Percentiles rank a stretch among this genome's conserved stretches.
These are phyloP conservation scores for Eurystomus glaucurus DNA, from an alignment of 2,797 vertebrate species.

Conservation along the genomic window DNA sequence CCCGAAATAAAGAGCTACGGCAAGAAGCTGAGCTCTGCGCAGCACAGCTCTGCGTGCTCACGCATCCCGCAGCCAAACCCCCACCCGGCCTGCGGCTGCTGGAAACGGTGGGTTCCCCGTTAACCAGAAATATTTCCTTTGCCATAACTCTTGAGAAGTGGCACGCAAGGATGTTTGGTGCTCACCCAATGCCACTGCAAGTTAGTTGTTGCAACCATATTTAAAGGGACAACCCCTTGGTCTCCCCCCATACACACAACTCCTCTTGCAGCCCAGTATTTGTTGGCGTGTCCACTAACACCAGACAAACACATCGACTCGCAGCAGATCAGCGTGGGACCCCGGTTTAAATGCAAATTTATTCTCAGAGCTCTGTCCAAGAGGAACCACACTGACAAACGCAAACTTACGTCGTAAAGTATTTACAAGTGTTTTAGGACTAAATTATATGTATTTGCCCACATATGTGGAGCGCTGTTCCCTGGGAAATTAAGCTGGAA, in stretches of 20 bases:
- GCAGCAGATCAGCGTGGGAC: background rate
- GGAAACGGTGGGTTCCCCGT: accelerated
- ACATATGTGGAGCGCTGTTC: accelerated
- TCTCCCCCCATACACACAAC: background rate
- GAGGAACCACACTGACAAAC: background rate
- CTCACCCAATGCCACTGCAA: background rate
- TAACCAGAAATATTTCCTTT: background rate
- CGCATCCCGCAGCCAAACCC: background rate
- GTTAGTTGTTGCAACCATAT: background rate
- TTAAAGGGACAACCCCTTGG: background rate
- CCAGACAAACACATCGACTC: background rate
- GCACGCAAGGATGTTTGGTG: background rate
- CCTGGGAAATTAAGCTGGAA: background rate
- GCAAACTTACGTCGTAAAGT: background rate
- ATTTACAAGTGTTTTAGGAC: background rate
- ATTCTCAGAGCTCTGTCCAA: background rate
- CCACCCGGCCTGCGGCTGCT: background rate
- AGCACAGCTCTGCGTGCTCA: background rate
- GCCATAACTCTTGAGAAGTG: background rate
- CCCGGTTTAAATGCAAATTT: background rate
- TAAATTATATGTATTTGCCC: background rate
- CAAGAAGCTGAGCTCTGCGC: background rate
- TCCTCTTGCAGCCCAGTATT: background rate
- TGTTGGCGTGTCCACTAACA: background rate
- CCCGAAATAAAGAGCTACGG: background rate